Conservation (phyloP, 2,888 invertebrate genomes). For the Scaptomyza reducta region DNA sequence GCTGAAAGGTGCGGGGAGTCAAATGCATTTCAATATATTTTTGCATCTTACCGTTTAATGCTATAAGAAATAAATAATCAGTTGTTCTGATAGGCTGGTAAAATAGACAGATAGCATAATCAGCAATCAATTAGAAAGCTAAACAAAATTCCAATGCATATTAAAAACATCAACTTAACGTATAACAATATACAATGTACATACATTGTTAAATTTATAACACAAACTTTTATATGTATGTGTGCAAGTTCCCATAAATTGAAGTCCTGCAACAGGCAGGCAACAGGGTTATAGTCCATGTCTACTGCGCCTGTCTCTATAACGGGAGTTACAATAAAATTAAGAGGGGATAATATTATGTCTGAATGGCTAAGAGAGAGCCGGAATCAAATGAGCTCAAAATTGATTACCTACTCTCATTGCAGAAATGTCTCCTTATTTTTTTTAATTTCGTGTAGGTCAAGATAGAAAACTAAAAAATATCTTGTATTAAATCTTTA, state of each 20-base stretch:
- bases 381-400: not conserved
- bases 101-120: not conserved
- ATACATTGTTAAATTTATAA: conserved; percentile 5
- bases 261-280: conserved; percentile 60
- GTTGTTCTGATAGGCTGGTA: not conserved
- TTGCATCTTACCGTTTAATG: not conserved
- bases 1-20: not conserved
- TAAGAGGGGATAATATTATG: not conserved
- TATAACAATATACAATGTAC: not conserved
- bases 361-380: not conserved
- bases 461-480: too few relatives aligned
- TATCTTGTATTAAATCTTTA: not conserved
- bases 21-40: not conserved
- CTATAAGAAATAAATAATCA: not conserved
- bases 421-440: not conserved
- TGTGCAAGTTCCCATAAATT: not conserved
- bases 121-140: too few relatives aligned
- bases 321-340: not conserved
- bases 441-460: not conserved
- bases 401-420: not conserved
- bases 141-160: not conserved
- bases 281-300: conserved; percentile 39
- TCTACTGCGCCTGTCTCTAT: conserved; percentile 39
- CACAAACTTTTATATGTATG: not conserved
- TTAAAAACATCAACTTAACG: not conserved